Evolutionary conservation across 2,888 invertebrate genomes (phyloP).

Genomic region (Alloscopus bannaensis): DNA sequence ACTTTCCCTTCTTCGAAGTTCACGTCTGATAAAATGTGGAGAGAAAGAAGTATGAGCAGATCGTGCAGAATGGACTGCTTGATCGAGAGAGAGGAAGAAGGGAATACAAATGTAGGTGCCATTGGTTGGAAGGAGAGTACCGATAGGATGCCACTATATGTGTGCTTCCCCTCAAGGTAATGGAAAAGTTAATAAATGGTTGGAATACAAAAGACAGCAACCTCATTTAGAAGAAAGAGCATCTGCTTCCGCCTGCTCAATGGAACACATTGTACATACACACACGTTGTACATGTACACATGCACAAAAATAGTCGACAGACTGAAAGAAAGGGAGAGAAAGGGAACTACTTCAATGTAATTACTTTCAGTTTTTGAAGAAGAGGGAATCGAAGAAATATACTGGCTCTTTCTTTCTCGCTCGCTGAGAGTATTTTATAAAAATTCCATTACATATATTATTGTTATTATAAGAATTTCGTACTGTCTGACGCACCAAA

Average conservation of each 20-base stretch:
- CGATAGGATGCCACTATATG: not conserved
- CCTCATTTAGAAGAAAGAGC: slow-evolving; percentile 65
- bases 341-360: slow-evolving; percentile 56
- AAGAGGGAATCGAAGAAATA: slow-evolving; percentile 23
- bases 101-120: no score
- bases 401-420: no score
- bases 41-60: not conserved
- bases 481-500: slow-evolving; percentile 13
- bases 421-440: slow-evolving; percentile 19
- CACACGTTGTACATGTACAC: no score
- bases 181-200: slow-evolving; percentile 65
- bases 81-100: not conserved
- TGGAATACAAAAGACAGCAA: slow-evolving; percentile 57
- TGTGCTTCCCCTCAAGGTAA: slow-evolving; percentile 62
- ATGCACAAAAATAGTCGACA: no score
- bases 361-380: slow-evolving; percentile 57
- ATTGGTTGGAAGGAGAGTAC: not conserved
- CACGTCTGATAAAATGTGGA: not conserved
- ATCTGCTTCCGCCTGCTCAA: slow-evolving; percentile 64
- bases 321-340: no score
- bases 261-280: slow-evolving; percentile 44
- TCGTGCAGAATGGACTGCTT: not conserved
- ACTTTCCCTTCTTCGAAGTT: not conserved
- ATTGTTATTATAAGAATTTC: slow-evolving; percentile 37
- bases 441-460: slow-evolving; percentile 44